Percentiles rank a stretch among this genome's conserved stretches.
Conservation (phyloP, 2,113 vertebrate genomes). For the Gavialis gangeticus region DNA sequence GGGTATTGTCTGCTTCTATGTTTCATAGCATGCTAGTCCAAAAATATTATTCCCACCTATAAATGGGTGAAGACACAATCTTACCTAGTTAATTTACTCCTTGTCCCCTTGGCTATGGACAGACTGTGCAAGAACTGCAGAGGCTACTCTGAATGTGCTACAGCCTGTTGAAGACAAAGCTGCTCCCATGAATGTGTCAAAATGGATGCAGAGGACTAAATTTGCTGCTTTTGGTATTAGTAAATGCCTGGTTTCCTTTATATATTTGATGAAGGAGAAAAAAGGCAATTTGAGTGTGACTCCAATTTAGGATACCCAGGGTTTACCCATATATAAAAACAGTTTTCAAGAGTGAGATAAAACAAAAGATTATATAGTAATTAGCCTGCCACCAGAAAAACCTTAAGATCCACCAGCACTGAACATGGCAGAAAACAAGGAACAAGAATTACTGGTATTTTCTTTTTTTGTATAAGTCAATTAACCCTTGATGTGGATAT, state of each 20-base stretch:
- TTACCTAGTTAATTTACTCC: slow-evolving; percentile 12
- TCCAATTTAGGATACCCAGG: background rate
- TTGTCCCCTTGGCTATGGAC: background rate
- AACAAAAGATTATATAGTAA: background rate
- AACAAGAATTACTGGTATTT: accelerated
- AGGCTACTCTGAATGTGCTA: slow-evolving; percentile 29
- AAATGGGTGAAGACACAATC: slow-evolving; percentile 40
- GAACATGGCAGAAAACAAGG: background rate
- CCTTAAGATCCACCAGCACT: background rate
- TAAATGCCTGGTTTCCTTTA: slow-evolving; percentile 38
- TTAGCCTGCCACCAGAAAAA: background rate
- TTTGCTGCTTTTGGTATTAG: slow-evolving; percentile 17
- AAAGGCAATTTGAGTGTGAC: background rate
- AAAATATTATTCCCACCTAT: slow-evolving; percentile 51
- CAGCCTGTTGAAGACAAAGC: slow-evolving; percentile 31
- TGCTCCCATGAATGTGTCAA: slow-evolving; percentile 56
- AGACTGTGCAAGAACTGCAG: slow-evolving; percentile 19
- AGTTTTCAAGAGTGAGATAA: background rate
- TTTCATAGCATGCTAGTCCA: slow-evolving; percentile 30
- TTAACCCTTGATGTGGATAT: background rate
- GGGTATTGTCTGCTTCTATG: slow-evolving; percentile 8
- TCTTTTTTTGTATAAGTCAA: slow-evolving; percentile 1
- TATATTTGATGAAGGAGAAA: background rate
- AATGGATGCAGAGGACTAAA: slow-evolving; percentile 35
- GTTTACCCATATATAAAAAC: background rate